Conservation (phyloP, 1,140 invertebrate genomes). For the Cryptotermes secundus region DNA sequence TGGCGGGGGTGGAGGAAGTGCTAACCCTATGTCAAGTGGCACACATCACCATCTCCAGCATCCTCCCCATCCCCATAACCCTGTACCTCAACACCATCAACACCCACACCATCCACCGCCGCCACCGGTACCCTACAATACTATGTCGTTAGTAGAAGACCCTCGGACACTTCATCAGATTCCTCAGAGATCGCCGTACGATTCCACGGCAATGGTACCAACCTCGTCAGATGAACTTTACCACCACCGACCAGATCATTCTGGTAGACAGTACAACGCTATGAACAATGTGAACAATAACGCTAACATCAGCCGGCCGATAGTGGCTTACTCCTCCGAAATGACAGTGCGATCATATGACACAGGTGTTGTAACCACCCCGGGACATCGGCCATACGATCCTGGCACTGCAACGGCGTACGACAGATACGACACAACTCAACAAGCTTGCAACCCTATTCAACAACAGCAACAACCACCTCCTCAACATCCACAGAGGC, state of each 20-base stretch:
- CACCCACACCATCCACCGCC: conserved; percentile 47
- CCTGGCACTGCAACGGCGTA: conserved; percentile 63
- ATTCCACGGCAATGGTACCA: conserved; percentile 49
- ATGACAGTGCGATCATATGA: conserved; percentile 52
- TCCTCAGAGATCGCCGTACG: conserved; percentile 59
- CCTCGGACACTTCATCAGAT: conserved; percentile 47
- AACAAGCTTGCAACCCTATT: conserved; percentile 33
- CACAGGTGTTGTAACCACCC: conserved; percentile 43
- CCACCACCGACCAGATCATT: conserved; percentile 38
- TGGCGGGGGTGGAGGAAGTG: not conserved
- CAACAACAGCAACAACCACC: conserved; percentile 49
- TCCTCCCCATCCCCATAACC: conserved; percentile 49
- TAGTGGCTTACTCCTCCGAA: conserved; percentile 60
- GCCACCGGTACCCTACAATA: conserved; percentile 50
- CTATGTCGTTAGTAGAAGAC: conserved; percentile 52
- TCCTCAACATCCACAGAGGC: conserved; percentile 43
- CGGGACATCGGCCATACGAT: conserved; percentile 60
- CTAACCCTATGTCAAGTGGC: not conserved
- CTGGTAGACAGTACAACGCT: conserved; percentile 37
- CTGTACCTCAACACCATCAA: conserved; percentile 49
- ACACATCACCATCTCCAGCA: conserved; percentile 46
- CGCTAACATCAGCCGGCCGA: conserved; percentile 47
- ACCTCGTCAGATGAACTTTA: conserved; percentile 39
- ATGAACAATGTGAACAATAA: conserved; percentile 45
- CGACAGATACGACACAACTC: conserved; percentile 67